Percentiles rank a stretch among this genome's conserved stretches.
Conservation (phyloP, 2,888 invertebrate species). For the Eristalis intricaria region DNA sequence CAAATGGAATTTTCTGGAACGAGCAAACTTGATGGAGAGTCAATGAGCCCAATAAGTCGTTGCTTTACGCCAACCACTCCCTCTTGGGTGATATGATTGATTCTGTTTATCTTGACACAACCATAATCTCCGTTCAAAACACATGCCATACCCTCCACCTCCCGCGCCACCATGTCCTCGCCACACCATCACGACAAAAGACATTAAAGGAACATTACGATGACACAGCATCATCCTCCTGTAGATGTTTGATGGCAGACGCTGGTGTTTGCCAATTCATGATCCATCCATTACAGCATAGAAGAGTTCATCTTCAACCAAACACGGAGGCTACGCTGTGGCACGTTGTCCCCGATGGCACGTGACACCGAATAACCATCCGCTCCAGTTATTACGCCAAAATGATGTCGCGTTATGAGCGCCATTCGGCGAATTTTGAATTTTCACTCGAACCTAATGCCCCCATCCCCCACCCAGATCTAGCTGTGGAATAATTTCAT, state of each 20-base stretch:
- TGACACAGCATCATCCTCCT: constrained; percentile 14
- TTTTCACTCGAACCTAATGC: constrained; percentile 19
- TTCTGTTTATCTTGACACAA: neutral
- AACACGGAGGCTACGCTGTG: neutral
- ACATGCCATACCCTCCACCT: neutral
- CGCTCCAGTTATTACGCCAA: constrained; percentile 25
- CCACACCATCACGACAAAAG: neutral
- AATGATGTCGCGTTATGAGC: constrained; percentile 49
- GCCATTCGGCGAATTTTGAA: constrained; percentile 30
- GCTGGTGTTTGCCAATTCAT: constrained; percentile 31
- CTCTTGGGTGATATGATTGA: neutral
- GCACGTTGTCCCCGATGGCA: constrained; percentile 1
- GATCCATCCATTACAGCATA: constrained; percentile 12
- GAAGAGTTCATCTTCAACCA: constrained; percentile 22
- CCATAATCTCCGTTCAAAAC: neutral
- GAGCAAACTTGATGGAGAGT: neutral
- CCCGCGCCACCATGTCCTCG: neutral
- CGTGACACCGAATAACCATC: constrained; percentile 36
- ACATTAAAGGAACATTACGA: constrained; percentile 15
- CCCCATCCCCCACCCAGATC: neutral
- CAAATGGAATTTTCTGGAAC: neutral
- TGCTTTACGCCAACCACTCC: neutral
- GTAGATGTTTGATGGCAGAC: constrained; percentile 8
- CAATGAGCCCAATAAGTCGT: neutral
- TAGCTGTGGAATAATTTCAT: constrained; percentile 46